A percentile compares a stretch with the other conserved stretches of the same genome.
Conservation (phyloP, 2,888 invertebrate genomes). For the Meta bourneti region DNA sequence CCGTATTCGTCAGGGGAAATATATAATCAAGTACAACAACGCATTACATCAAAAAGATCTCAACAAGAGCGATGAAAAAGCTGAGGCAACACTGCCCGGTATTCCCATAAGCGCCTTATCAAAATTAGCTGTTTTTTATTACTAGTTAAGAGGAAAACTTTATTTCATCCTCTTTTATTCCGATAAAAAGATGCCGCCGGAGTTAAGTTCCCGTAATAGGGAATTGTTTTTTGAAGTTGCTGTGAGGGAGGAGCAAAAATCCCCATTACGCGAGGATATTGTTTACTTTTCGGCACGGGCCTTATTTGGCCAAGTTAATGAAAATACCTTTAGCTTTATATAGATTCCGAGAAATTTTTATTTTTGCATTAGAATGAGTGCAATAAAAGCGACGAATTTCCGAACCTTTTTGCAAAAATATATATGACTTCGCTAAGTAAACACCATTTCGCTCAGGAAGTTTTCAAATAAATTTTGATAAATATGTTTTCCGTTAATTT, state of each 20-base stretch:
- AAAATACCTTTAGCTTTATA: conserved; percentile 60
- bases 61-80: background rate
- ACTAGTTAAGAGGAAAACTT: conserved; percentile 14
- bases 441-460: conserved; percentile 45
- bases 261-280: conserved; percentile 38
- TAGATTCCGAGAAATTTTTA: conserved; percentile 22
- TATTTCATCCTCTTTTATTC: conserved; percentile 8
- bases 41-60: background rate
- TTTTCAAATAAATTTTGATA: conserved; percentile 73
- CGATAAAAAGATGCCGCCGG: conserved; percentile 12
- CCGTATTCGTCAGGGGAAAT: too few relatives aligned
- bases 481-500: conserved; percentile 75
- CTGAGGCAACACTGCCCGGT: background rate
- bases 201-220: conserved; percentile 26
- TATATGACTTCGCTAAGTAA: conserved; percentile 68
- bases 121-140: conserved; percentile 22
- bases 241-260: conserved; percentile 21
- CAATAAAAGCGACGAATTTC: conserved; percentile 38
- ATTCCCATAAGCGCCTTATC: background rate
- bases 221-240: conserved; percentile 50
- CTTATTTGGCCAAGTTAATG: conserved; percentile 74
- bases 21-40: background rate
- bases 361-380: conserved; percentile 36
- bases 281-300: conserved; percentile 51
- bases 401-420: conserved; percentile 51